Base-by-base conservation (phyloP, 2,888 invertebrate genomes). In the Caenorhabditis sinica region DNA sequence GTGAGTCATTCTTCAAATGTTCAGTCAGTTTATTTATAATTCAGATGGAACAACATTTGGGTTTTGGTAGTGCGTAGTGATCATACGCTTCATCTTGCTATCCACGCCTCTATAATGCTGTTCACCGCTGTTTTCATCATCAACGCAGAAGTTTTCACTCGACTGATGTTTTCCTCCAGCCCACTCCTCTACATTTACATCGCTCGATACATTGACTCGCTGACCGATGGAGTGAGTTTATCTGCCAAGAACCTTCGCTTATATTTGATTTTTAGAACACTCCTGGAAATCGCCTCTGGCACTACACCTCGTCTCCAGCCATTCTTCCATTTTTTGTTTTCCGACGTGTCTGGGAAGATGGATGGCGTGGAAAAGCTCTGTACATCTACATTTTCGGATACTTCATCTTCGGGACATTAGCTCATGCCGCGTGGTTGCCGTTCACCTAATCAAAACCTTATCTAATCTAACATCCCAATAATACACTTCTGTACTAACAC, bases 401-500 rank as follows among this genome's bases (percentile, higher is more conserved):
- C 77, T 89, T 86, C 69, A 72, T 89, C 23, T 61, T 89, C 36
- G 91, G 91, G 28, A 90, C 91, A 20, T 85, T 88, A 68, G 68
- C 88, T n/a, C 90, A 90, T 68, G 88, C 90, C 36, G 91, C 89
- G 60, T 91, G 90, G 87, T 76, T 91, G 13, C 91, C 91, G 40
- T 90, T 89, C 66, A 89, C 90, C 25, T 90, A 75, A 86, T 45
- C 23, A 63, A 49, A 61, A 58, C 28, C 25, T 25, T n/a, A 17
- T 45, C 36, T 51, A 28, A 43, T 66, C 66, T 43, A 28, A 40
- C 23, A 13, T 33, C 33, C 33, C 4, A 33, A 33, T 33, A 40
- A 40, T 25, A 25, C 56, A 17, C n/a, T 17, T 17, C 28, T 56
- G 28, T 33, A 20, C 20, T 51, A 51, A 51, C 11, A 28, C 23